Base-by-base conservation (phyloP, 1,140 invertebrate genomes). In the Anastrepha obliqua region DNA sequence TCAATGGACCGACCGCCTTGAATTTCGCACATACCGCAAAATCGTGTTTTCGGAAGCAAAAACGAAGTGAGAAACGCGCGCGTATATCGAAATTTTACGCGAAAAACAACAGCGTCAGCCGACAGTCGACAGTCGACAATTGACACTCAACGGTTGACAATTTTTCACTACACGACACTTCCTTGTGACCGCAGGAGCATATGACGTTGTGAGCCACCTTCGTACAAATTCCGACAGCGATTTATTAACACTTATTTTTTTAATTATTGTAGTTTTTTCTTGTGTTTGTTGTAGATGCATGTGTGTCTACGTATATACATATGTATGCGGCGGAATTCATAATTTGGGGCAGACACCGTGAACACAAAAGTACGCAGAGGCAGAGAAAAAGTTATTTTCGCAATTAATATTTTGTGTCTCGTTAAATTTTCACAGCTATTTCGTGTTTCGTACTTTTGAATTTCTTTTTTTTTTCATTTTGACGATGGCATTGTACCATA, bases 371-470 rank as follows among this genome's bases (percentile, higher is more conserved):
- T 3, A 55, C 7, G 4, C 8, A 5, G 9, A 13, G 44, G 47
- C n/a, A 20, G 47, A 55, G 11, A 55, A 55, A 74, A 74, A 70
- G 39, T 39, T 29, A 6, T 70, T 47, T 74, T 74, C 39, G 13
- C 17, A 74, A 74, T 74, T 44, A 81, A 81, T 81, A 81, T 81
- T 81, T 39, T 55, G 15, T 81, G 44, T 81, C 74, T 81, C 74
- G 74, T 81, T 81, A 81, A 81, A 81, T 81, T 81, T 81, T 81
- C 74, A 81, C 74, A 81, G 74, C 74, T 81, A 55, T 55, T 44
- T 74, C 47, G 11, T 58, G 11, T 81, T 81, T 55, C 55, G 74
- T n/a, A 81, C 42, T 17, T 81, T 81, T 81, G 1, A 55, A 3
- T 58, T 81, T 81, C 17, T 81, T 70, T 81, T 81, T 51, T 55